Evolutionary conservation across 2,888 invertebrate genomes (phyloP), one percentile per base, ranked within the genome.

Genomic region (Alloplasta piceator): DNA sequence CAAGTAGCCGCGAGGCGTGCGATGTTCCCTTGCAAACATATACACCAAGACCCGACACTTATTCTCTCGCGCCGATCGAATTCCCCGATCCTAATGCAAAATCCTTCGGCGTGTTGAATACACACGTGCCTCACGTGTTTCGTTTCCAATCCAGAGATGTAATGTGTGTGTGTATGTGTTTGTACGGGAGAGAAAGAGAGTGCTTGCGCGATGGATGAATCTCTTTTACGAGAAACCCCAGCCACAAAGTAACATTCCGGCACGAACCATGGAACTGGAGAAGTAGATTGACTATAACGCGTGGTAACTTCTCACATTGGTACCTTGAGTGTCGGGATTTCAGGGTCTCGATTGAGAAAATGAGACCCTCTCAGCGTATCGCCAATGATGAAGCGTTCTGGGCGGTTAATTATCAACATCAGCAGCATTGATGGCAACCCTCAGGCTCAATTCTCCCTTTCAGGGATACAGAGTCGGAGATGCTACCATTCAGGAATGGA

Each of bases 81-180:
- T 84, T 80, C 82, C 70, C 78, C 78, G 83, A 82, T 84, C 75
- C 73, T 75, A 83, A 82, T 83, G 82, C 83, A 82, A 84, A 84
- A 83, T 84, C 68, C 80, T 52, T 43, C 75, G 73, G 76, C 73
- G 76, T 73, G 68, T 60, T 75, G 74, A 56, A 66, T 77, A 55
- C 73, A 81, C 83, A 82, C 82, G 83, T 83, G 78, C 80, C 81
- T 80, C 82, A 80, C 84, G 83, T 82, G 83, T 84, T 83, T 73
- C 80, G 79, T 84, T 82, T 80, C 73, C 77, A 77, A 66, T 41
- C 56, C 67, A 39, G 63, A 48, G 58, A 39, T 48, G 36, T 16
- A 41, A 16, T 52, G 36, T 6, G 10, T 39, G 41, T 26, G 3
- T 26, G 26, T n/a, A n/a, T 26, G 26, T 26, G 26, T 26, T 26